A percentile compares a stretch with the other conserved stretches of the same genome.
phyloP scores from a whole-genome alignment of 2,888 invertebrate genomes.

The Erebia palarica region DNA sequence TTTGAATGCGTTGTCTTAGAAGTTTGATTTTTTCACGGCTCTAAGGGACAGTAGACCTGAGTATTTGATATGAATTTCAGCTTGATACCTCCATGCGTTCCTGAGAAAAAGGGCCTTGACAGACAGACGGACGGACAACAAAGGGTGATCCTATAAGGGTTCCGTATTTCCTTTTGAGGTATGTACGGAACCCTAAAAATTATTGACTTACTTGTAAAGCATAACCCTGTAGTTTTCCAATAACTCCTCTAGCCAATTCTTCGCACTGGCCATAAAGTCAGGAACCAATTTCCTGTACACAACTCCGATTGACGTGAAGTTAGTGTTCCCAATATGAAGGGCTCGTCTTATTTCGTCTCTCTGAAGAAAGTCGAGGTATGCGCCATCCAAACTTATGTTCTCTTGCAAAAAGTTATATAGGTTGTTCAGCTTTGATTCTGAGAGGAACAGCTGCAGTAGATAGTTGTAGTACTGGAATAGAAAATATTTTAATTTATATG shows the following conservation, averaged over 20 bases:
- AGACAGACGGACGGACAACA: no score
- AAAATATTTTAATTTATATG: neutral
- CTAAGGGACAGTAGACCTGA: no score
- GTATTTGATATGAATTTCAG: no score
- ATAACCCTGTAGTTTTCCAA: conserved; percentile 81
- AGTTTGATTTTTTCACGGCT: no score
- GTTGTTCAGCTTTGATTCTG: conserved; percentile 70
- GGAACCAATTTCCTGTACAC: conserved; percentile 77
- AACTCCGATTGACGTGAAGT: conserved; percentile 75
- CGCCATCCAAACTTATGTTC: conserved; percentile 63
- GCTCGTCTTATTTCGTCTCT: conserved; percentile 71
- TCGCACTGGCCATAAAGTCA: conserved; percentile 83
- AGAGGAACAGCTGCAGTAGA: conserved; percentile 68
- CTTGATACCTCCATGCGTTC: no score
- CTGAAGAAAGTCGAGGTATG: conserved; percentile 72
- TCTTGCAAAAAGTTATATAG: conserved; percentile 78
- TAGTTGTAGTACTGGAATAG: conserved; percentile 77
- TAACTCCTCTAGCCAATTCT: conserved; percentile 79
- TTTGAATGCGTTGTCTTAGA: no score
- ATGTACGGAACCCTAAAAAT: no score
- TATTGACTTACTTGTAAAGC: conserved; percentile 81
- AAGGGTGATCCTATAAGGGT: no score
- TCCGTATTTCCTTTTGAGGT: no score
- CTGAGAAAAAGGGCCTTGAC: no score
- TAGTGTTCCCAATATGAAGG: conserved; percentile 77